phyloP scores from a whole-genome alignment of 2,888 invertebrate genomes.

The Microplitis deprimator region DNA sequence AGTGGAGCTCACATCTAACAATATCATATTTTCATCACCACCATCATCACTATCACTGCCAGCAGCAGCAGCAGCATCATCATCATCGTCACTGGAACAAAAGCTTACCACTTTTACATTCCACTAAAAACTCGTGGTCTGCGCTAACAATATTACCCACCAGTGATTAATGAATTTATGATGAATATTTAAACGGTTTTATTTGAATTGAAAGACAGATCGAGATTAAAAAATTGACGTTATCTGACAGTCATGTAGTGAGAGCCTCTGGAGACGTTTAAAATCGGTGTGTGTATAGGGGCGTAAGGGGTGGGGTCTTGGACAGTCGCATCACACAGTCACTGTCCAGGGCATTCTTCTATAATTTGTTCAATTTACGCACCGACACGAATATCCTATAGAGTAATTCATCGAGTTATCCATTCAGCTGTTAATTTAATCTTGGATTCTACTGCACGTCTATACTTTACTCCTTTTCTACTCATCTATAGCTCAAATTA shows the following conservation, averaged over 20 bases:
- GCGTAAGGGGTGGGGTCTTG: slow-evolving; percentile 13
- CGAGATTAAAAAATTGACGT: neutral
- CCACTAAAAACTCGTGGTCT: neutral
- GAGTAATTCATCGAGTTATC: slow-evolving; percentile 65
- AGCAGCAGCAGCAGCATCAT: neutral
- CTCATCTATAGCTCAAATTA: neutral
- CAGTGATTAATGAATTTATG: neutral
- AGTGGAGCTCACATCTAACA: slow-evolving; percentile 44
- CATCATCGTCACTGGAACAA: neutral
- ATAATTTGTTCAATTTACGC: slow-evolving; percentile 70
- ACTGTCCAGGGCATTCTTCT: slow-evolving; percentile 64
- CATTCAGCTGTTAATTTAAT: slow-evolving; percentile 67
- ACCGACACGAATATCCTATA: slow-evolving; percentile 61
- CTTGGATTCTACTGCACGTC: slow-evolving; percentile 52
- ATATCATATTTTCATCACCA: neutral
- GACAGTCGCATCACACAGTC: slow-evolving; percentile 40
- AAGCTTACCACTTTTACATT: neutral
- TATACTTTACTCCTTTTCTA: slow-evolving; percentile 4
- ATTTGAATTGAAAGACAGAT: slow-evolving; percentile 6
- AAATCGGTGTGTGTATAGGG: slow-evolving; percentile 33
- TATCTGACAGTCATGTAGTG: neutral
- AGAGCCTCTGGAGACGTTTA: slow-evolving; percentile 32
- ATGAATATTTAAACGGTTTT: slow-evolving; percentile 6
- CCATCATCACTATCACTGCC: neutral
- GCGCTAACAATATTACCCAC: neutral